Evolutionary conservation across 2,888 invertebrate species (phyloP).

Genomic region (Adineta ricciae): DNA sequence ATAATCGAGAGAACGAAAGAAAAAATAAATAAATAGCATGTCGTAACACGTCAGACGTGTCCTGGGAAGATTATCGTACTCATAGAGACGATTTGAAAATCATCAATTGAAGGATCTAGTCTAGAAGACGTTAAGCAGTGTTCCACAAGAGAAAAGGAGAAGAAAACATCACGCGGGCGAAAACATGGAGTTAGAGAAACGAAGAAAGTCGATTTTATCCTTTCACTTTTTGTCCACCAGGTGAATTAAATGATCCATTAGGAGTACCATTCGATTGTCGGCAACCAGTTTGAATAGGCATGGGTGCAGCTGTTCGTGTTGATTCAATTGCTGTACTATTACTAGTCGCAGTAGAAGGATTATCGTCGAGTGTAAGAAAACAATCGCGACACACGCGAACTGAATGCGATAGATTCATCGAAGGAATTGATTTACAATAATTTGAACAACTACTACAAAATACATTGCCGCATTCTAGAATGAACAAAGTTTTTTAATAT

Average conservation of each 20-base stretch:
- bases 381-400: constrained; percentile 23
- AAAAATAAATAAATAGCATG: not conserved
- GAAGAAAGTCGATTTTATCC: not conserved
- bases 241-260: not conserved
- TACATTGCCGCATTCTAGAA: constrained; percentile 27
- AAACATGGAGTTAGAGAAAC: not conserved
- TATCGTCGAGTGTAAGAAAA: not conserved
- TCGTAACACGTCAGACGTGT: not conserved
- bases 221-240: constrained; percentile 5
- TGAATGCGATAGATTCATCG: not conserved
- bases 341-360: not conserved
- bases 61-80: not conserved
- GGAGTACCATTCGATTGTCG: not conserved
- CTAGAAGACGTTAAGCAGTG: not conserved
- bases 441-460: constrained; percentile 26
- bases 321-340: not conserved
- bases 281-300: not conserved
- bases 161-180: not conserved
- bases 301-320: not conserved
- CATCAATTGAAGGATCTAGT: not conserved
- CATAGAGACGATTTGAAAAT: not conserved
- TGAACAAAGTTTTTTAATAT: not conserved
- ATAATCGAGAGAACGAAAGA: not conserved
- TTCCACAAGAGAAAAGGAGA: not conserved
- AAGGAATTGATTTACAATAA: constrained; percentile 21